Evolutionary conservation across 2,113 vertebrate species (phyloP).

Genomic region (Forbesichthys papilliferus): DNA sequence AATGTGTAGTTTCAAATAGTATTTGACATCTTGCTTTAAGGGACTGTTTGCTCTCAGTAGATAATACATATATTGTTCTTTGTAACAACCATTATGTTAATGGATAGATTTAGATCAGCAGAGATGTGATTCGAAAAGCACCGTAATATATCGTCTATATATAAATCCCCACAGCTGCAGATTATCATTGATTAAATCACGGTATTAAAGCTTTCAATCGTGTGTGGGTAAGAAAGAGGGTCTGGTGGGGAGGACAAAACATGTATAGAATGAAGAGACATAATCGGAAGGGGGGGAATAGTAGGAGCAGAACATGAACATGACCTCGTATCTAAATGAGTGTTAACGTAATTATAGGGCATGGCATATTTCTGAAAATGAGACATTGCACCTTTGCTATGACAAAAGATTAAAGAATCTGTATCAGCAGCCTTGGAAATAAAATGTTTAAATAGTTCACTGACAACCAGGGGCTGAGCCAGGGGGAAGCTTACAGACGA

Average conservation of each 20-base stretch:
- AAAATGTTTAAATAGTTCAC: neutral
- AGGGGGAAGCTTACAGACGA: too few relatives aligned
- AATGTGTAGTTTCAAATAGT: constrained; percentile 20
- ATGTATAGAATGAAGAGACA: neutral
- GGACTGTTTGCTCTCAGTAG: constrained; percentile 20
- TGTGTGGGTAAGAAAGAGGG: neutral
- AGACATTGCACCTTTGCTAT: neutral
- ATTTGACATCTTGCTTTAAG: constrained; percentile 28
- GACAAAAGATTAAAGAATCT: constrained; percentile 28
- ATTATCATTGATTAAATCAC: constrained; percentile 41
- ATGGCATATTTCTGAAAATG: constrained; percentile 28
- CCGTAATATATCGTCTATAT: constrained; percentile 22
- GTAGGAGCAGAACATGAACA: constrained; percentile 34
- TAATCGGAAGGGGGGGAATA: neutral
- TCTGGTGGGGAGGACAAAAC: neutral
- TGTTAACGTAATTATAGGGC: neutral
- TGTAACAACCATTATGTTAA: constrained; percentile 41
- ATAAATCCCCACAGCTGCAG: constrained; percentile 27
- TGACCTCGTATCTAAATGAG: constrained; percentile 39
- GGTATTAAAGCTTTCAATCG: constrained; percentile 51
- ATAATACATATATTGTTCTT: neutral
- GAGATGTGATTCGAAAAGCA: constrained; percentile 44
- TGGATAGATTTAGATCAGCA: constrained; percentile 48
- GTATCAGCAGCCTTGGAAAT: constrained; percentile 4
- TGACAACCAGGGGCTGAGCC: neutral